Evolutionary conservation across 2,113 vertebrate genomes (phyloP).

Genomic region (Brachypodius melanocephalos): DNA sequence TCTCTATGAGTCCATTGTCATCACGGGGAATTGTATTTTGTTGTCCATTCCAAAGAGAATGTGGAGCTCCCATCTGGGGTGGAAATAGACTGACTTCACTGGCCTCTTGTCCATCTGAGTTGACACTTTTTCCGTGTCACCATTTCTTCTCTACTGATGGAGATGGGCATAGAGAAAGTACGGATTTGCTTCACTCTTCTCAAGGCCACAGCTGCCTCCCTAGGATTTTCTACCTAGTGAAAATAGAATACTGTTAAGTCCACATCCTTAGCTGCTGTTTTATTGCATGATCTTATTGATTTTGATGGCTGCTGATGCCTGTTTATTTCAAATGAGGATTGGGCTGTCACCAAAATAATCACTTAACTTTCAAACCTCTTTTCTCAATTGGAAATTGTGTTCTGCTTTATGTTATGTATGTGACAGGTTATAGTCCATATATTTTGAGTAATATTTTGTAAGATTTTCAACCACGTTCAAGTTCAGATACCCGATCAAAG

Average conservation of each 20-base stretch:
- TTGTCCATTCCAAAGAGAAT: background rate
- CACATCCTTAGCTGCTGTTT: background rate
- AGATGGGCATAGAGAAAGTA: background rate
- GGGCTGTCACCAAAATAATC: background rate
- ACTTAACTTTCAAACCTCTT: background rate
- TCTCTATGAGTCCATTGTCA: background rate
- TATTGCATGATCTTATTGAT: background rate
- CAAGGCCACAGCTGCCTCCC: background rate
- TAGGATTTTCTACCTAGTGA: background rate
- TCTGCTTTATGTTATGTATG: background rate
- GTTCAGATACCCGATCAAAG: background rate
- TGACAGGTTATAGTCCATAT: background rate
- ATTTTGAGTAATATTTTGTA: background rate
- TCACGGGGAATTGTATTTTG: background rate
- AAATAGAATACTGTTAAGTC: background rate
- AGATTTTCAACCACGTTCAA: background rate
- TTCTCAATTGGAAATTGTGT: background rate
- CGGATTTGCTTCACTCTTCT: background rate
- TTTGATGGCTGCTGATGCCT: background rate
- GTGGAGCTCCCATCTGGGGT: rapidly evolving
- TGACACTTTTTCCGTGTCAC: background rate
- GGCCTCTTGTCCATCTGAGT: background rate
- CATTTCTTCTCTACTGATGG: background rate
- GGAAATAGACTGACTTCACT: background rate
- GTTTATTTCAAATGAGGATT: background rate